Evolutionary conservation across 2,797 vertebrate species (phyloP), one percentile per base, ranked within the genome.

Genomic region (Takifugu rubripes): DNA sequence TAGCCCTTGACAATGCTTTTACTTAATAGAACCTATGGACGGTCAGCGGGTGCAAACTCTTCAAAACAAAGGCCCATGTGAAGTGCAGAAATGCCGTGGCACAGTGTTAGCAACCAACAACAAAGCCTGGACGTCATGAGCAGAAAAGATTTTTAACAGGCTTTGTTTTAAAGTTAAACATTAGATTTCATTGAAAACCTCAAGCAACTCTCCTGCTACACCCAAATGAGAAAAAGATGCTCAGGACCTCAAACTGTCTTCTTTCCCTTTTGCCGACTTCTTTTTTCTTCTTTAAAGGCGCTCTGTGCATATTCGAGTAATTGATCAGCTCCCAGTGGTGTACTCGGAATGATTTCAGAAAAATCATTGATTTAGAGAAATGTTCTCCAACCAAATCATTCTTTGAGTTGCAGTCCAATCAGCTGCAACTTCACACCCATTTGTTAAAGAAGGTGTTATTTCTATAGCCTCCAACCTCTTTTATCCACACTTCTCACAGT

Each of bases 1-100:
- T 36, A 55, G 26, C 46, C 25, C 36, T 52, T 63, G 62, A 61
- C n/a, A 61, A 64, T 61, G 60, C 21, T 59, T 54, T 61, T 57
- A 56, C 47, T 16, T 40, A 40, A 4, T 6, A 11, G 0, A 12
- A 49, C 51, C 54, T 21, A 61, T 9, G 47, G 47, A 65, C 25
- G 33, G 62, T 45, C 5, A 25, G 36, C 16, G 50, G 54, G 52
- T 7, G 54, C 17, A 46, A 12, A 29, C n/a, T 43, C 50, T 53
- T 59, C 17, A 14, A 40, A 40, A 40, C 12, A 40, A 40, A 14
- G 36, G 12, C 10, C 36, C 3, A 12, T 14, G 12, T 40, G 40
- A 52, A 64, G 29, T 45, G 54, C 54, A 25, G 24, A 44, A 29
- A 40, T 48, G 25, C 36, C 42, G 29, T 21, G 10, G 24, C 1